Base-by-base conservation (phyloP, 2,797 vertebrate species). In the Pipistrellus pygmaeus region DNA sequence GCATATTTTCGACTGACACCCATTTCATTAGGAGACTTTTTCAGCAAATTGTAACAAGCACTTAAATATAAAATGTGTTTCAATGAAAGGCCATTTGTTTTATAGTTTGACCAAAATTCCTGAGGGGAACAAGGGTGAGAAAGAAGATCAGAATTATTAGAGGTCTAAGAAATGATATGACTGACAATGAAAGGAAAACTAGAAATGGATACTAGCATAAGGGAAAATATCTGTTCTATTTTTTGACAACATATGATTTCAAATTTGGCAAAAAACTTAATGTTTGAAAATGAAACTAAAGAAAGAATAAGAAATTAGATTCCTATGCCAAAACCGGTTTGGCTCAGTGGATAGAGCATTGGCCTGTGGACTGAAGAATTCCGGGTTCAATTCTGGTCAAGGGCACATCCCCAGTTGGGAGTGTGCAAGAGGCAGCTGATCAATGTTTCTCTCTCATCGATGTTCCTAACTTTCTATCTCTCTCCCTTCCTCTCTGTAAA, bases 251-350 rank as follows among this genome's bases (percentile, higher is more conserved):
- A 46, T 30, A 27, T 85, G 51, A 68, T 60, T 95, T 72, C 32
- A 94, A 90, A 72, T 77, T 32, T 73, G 78, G 30, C 66, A 69
- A 62, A 90, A 90, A 8, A 76, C 14, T 62, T 75, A 86, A 85
- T 83, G 80, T 66, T n/a, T 92, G 32, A 64, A 95, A 64, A 92
- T 18, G 13, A 86, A 95, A 93, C 48, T 73, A 88, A 27, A 85
- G 38, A 81, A 88, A 82, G 48, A 77, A 77, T 73, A 18, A 94
- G 78, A 77, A 81, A 72, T 92, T 51, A 53, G 62, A 23, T 72
- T 87, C 30, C 46, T 82, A 38, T 44, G 44, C 44, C 44, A 11
- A 44, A 44, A 44, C 44, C 44, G 4, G 44, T 44, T 44, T 44
- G 10, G 44, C 44, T 44, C 9, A 44, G 44, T 44, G 44, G 10